phyloP scores from a whole-genome alignment of 2,113 vertebrate genomes.

The Pseudonaja textilis region DNA sequence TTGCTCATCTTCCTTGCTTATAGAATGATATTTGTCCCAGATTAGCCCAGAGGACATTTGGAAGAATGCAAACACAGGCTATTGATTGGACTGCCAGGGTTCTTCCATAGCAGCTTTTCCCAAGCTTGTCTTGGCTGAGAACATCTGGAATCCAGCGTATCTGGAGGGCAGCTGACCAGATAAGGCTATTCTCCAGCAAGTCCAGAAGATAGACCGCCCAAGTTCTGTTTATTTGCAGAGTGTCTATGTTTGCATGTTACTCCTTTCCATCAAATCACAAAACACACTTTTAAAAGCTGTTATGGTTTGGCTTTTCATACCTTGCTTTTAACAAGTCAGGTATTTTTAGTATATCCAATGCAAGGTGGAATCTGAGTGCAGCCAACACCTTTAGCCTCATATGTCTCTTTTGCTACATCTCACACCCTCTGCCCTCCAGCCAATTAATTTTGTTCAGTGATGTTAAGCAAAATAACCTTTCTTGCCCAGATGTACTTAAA shows the following conservation, averaged over 20 bases:
- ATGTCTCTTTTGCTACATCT: background rate
- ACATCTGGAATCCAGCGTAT: background rate
- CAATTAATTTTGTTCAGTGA: background rate
- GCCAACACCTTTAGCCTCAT: background rate
- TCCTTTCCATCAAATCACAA: background rate
- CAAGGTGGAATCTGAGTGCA: background rate
- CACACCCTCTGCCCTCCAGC: background rate
- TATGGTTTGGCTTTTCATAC: background rate
- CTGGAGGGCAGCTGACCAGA: background rate
- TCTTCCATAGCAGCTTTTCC: background rate
- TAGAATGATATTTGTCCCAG: background rate
- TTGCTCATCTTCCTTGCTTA: conserved; percentile 11
- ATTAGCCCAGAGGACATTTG: background rate
- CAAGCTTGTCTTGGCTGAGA: background rate
- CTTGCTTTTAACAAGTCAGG: background rate
- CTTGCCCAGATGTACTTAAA: background rate
- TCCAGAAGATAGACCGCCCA: background rate
- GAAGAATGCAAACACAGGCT: background rate
- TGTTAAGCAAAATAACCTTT: background rate
- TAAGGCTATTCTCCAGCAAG: background rate
- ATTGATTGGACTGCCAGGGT: background rate
- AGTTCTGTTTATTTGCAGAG: background rate
- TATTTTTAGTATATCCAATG: background rate
- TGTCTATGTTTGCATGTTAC: background rate
- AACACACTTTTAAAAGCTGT: background rate